Conservation (phyloP, 2,113 vertebrate genomes). For the Xenus cinereus region DNA sequence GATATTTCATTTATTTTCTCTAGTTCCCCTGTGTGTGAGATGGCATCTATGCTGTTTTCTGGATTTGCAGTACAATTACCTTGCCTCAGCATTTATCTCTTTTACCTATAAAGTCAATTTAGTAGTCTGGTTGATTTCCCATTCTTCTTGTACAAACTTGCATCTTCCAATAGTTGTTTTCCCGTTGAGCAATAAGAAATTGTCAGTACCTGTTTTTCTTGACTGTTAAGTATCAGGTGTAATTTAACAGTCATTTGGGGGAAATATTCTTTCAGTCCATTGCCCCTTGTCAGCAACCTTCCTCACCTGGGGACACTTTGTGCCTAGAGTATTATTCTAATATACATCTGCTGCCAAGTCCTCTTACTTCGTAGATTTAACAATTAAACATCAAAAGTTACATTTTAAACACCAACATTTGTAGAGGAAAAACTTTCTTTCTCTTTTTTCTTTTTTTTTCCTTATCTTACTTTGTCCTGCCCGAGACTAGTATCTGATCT, state of each 20-base stretch:
- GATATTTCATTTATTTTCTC: not conserved
- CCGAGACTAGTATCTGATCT: not conserved
- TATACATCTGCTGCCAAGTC: not conserved
- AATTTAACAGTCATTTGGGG: not conserved
- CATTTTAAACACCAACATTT: not conserved
- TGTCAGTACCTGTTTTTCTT: constrained; percentile 9
- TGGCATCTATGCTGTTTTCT: not conserved
- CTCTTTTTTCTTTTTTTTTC: not conserved
- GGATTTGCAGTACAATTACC: not conserved
- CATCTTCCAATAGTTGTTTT: not conserved
- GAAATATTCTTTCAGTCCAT: not conserved
- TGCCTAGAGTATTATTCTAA: not conserved
- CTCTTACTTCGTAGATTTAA: not conserved
- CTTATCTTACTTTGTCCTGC: not conserved
- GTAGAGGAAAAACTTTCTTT: not conserved
- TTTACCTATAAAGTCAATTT: not conserved
- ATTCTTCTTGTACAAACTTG: not conserved
- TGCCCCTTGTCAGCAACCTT: not conserved
- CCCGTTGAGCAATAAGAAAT: not conserved
- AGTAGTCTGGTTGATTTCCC: not conserved
- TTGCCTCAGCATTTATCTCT: not conserved
- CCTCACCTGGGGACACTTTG: not conserved
- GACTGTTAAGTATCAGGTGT: not conserved
- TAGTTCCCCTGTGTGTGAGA: not conserved
- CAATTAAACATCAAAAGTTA: not conserved